Base-by-base conservation (phyloP, 2,113 vertebrate species). In the Ursus arctos region DNA sequence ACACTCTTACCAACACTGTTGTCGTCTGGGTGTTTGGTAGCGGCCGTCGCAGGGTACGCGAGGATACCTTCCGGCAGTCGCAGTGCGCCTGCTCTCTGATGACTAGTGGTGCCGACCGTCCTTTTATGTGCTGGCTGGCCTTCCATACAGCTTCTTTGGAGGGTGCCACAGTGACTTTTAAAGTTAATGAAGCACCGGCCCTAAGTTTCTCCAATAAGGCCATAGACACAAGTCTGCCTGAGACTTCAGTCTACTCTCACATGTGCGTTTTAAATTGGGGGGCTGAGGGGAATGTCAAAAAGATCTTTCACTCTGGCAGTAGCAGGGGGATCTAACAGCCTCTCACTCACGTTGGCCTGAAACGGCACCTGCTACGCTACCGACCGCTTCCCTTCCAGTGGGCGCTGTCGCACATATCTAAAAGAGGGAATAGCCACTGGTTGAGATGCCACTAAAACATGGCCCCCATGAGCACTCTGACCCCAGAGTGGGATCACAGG, bases 361-460 rank as follows among this genome's bases (percentile, higher is more conserved):
- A 59, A 47, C 1, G 12, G 84, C 21, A n/a, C 36, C 49, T 2
- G 22, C n/a, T 14, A 8, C 0, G 4, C 10, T 15, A 19, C 18
- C 4, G 2, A 33, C 40, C 8, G 10, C 49, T 55, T 6, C 22
- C 5, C n/a, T 63, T n/a, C 15, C 1, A 6, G 51, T 7, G 8
- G 36, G 36, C 9, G 6, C 53, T 43, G 43, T 55, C 43, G 6
- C 43, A 43, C 43, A 43, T 55, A 12, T 10, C 59, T 28, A 0
- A 12, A 67, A 63, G 61, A 36, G 0, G 4, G 11, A 40, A 7
- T 0, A 80, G 76, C 28, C 53, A 47, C 36, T 11, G 6, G n/a
- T 6, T 33, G 57, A 80, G 19, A 1, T 24, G 13, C 40, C 57
- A 15, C 57, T 67, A 14, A 31, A 74, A 47, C 10, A 49, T 22